A percentile compares a stretch with the other conserved stretches of the same genome.
phyloP scores from a whole-genome alignment of 2,797 vertebrate species.

The Liasis olivaceus region DNA sequence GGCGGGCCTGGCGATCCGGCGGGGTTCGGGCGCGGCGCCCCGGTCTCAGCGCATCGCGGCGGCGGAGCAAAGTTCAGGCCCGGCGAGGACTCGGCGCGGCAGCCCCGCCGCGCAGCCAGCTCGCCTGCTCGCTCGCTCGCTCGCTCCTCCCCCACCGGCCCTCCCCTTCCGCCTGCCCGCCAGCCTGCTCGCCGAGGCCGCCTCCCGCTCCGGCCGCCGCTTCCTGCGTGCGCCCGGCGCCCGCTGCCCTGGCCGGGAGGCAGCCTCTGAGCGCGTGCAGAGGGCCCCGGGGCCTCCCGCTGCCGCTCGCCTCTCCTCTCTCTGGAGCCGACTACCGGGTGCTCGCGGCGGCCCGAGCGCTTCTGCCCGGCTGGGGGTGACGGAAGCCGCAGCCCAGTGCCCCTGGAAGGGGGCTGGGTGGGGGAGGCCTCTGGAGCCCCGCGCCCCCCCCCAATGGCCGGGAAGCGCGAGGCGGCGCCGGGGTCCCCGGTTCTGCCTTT shows the following conservation, averaged over 20 bases:
- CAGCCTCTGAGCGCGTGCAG: not conserved
- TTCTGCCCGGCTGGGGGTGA: not conserved
- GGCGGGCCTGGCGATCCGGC: not conserved
- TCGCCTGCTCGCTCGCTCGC: not conserved
- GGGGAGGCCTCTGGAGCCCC: not conserved
- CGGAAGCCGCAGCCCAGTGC: not conserved
- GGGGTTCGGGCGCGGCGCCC: not conserved
- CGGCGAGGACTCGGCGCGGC: not conserved
- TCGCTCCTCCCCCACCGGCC: constrained; percentile 20
- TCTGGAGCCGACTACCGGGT: too few relatives aligned
- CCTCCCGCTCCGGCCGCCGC: not conserved
- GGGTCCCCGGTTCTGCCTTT: too few relatives aligned
- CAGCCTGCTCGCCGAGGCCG: constrained; percentile 10
- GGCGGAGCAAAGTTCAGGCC: constrained; percentile 22
- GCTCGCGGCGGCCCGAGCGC: not conserved
- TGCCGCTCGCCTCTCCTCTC: not conserved
- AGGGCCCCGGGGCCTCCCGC: not conserved
- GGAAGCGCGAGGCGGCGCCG: too few relatives aligned
- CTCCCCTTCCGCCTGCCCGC: constrained; percentile 1
- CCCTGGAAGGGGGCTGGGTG: not conserved
- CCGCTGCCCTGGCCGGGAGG: not conserved
- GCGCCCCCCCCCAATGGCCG: too few relatives aligned
- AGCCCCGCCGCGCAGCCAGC: constrained; percentile 7
- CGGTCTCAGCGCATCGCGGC: not conserved
- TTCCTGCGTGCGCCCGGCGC: not conserved